Evolutionary conservation across 2,113 vertebrate genomes (phyloP).

Genomic region (Orycteropus afer): DNA sequence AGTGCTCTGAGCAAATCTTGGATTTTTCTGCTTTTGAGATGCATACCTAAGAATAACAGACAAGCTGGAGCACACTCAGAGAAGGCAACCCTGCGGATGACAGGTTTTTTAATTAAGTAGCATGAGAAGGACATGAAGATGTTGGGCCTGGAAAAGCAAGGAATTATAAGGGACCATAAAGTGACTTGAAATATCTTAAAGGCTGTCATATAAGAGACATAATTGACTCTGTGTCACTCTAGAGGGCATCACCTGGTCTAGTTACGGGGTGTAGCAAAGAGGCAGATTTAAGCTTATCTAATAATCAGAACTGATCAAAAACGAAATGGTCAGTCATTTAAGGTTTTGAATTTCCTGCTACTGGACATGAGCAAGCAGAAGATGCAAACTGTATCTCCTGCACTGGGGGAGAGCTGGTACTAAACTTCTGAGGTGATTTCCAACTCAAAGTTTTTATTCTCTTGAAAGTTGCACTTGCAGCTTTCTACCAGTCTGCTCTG

Average conservation of each 20-base stretch:
- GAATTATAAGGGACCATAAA: too few relatives aligned
- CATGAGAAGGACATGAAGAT: background rate
- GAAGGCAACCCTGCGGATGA: background rate
- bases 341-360: background rate
- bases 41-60: background rate
- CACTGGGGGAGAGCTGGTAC: background rate
- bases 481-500: background rate
- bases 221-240: too few relatives aligned
- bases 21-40: background rate
- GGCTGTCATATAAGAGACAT: too few relatives aligned
- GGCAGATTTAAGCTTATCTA: too few relatives aligned
- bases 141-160: too few relatives aligned
- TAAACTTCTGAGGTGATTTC: background rate
- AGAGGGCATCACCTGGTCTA: too few relatives aligned
- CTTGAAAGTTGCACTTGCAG: background rate
- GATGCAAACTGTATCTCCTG: background rate
- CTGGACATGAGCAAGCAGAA: background rate
- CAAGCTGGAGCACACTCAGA: background rate
- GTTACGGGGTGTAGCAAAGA: too few relatives aligned
- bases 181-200: too few relatives aligned
- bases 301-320: background rate
- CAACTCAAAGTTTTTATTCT: background rate
- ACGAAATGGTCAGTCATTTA: background rate
- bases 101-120: background rate
- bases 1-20: background rate